A percentile compares a stretch with the other conserved stretches of the same genome.
Conservation (phyloP, 2,113 vertebrate species). For the Xiphophorus maculatus region DNA sequence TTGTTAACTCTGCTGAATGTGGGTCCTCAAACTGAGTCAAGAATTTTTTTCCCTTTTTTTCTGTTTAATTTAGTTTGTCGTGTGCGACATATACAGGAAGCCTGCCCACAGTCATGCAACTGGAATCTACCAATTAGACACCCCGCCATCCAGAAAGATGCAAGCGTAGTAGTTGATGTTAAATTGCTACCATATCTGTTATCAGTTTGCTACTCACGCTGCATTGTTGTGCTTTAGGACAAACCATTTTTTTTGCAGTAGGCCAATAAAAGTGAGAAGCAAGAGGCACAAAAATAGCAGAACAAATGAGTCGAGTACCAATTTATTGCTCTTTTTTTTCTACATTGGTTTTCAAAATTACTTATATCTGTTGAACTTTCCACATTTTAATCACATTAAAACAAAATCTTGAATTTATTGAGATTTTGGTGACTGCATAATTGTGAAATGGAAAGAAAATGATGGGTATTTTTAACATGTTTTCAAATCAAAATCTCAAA, state of each 20-base stretch:
- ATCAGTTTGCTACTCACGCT: constrained; percentile 20
- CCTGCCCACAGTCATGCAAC: constrained; percentile 60
- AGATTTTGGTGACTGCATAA: too few species aligned
- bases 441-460: too few species aligned
- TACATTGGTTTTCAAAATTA: background rate
- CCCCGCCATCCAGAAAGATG: constrained; percentile 44
- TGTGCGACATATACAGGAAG: constrained; percentile 69
- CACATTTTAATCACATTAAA: background rate
- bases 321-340: constrained; percentile 33
- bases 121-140: constrained; percentile 53
- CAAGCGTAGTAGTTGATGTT: constrained; percentile 39
- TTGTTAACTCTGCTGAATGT: constrained; percentile 64
- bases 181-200: constrained; percentile 38
- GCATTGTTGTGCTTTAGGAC: constrained; percentile 30
- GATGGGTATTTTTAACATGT: too few species aligned
- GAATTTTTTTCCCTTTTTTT: constrained; percentile 47
- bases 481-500: too few species aligned
- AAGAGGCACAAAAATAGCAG: constrained; percentile 42
- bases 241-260: too few species aligned
- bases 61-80: constrained; percentile 57
- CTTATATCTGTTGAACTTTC: background rate
- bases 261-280: constrained; percentile 27
- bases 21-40: constrained; percentile 61
- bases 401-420: too few species aligned
- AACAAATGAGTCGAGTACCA: constrained; percentile 56